These are phyloP conservation scores for Paedocypris sp. DNA, from an alignment of 2,113 vertebrate genomes.

Conservation along the genomic window DNA sequence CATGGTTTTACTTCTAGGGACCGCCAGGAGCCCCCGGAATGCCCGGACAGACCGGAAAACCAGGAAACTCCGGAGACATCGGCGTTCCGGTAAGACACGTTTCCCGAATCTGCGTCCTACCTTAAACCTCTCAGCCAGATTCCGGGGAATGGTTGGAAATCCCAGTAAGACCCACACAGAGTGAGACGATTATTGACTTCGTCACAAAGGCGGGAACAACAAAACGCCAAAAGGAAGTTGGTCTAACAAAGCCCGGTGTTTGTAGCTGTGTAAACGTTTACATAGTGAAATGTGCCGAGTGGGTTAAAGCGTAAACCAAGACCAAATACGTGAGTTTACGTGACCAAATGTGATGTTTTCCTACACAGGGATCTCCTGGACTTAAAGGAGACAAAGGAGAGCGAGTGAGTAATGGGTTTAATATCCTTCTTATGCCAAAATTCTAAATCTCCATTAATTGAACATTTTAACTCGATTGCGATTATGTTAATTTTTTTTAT, in stretches of 20 bases:
- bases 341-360: conserved; percentile 32
- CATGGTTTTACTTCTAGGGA: conserved; percentile 58
- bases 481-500: too few relatives aligned
- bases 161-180: too few relatives aligned
- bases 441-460: too few relatives aligned
- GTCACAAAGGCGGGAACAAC: not conserved
- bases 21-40: conserved; percentile 79
- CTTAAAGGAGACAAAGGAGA: conserved; percentile 92
- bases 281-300: not conserved
- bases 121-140: too few relatives aligned
- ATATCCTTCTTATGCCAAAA: too few relatives aligned
- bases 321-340: not conserved
- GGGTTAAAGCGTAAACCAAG: not conserved
- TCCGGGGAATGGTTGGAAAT: too few relatives aligned
- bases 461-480: too few relatives aligned
- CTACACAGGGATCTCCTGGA: conserved; percentile 70
- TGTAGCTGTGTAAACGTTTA: conserved; percentile 11
- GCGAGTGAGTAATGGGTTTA: conserved; percentile 69
- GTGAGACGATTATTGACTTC: not conserved
- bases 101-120: too few relatives aligned
- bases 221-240: not conserved
- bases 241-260: not conserved
- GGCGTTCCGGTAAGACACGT: conserved; percentile 71
- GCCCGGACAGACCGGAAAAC: conserved; percentile 71
- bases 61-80: conserved; percentile 78